Percentiles rank a stretch among this genome's conserved stretches.
Evolutionary conservation across 2,888 invertebrate genomes (phyloP).

Genomic region (Drosophila anomelani): DNA sequence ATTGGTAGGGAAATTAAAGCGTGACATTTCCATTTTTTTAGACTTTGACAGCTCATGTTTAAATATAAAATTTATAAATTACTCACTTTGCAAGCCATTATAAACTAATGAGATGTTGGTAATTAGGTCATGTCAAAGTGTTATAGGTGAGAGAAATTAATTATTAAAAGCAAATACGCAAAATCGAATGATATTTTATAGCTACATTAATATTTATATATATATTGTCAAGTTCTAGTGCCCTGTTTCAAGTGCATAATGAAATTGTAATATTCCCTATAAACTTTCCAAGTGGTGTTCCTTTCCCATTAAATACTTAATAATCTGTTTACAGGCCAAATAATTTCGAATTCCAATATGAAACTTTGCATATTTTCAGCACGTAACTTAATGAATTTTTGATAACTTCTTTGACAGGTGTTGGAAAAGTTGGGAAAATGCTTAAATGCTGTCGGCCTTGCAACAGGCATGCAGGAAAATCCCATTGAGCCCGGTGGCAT

Average conservation of each 20-base stretch:
- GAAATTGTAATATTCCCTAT: background rate
- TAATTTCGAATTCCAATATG: slow-evolving; percentile 9
- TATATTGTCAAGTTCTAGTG: background rate
- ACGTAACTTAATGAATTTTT: slow-evolving; percentile 14
- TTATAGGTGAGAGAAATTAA: background rate
- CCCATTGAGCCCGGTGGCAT: slow-evolving; percentile 42
- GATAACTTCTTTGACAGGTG: slow-evolving; percentile 13
- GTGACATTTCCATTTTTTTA: background rate
- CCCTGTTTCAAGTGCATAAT: background rate
- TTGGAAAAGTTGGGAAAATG: slow-evolving; percentile 1
- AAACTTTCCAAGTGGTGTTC: background rate
- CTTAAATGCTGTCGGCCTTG: slow-evolving; percentile 7
- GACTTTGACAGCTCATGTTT: slow-evolving; percentile 1
- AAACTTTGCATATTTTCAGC: slow-evolving; percentile 8
- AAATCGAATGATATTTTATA: background rate
- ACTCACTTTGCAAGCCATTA: background rate
- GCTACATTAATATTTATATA: background rate
- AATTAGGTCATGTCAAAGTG: slow-evolving; percentile 5
- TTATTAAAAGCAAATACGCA: background rate
- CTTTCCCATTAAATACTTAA: slow-evolving; percentile 1
- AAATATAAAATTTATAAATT: slow-evolving; percentile 1
- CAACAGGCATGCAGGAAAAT: slow-evolving; percentile 15
- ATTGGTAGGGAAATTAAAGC: background rate
- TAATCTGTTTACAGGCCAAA: slow-evolving; percentile 12
- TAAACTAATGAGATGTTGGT: background rate